Base-by-base conservation (phyloP, 53 echinoderm and acorn worm species). In the Stichopus horrens region DNA sequence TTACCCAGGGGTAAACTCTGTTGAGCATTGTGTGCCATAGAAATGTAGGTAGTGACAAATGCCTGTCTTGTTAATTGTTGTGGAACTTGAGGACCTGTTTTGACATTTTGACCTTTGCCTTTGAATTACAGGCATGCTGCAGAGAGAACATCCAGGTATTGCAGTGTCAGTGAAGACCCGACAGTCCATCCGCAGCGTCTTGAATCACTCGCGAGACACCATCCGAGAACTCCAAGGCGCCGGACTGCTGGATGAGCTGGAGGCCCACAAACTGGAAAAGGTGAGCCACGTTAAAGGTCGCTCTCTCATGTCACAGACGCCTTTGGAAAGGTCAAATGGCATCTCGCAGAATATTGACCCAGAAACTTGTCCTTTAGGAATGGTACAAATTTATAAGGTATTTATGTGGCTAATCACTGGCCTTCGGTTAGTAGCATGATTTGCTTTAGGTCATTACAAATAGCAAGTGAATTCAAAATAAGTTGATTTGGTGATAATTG, bases 151-250 rank as follows among this genome's bases (percentile, higher is more conserved):
- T 85, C 97, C 97, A 9, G 97, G 97, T 9, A 95, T 97, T 11
- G 97, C 97, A 52, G 93, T 97, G 16, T 97, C 97, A 0, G 95
- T 97, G 68, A 97, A 97, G 90, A 97, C 97, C 4, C 88, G 97
- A 8, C 97, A 97, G 75, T 90, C 97, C 1, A 97, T 97, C 53
- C 92, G 97, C 59, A 97, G 94, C 14, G 94, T 97, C 5, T 90
- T 97, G 57, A 97, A 97, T 82, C 95, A 95, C 79, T 95, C 97
- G 8, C 86, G 97, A 0, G 97, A 97, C 78, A 95, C 97, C 54
- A 95, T 97, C 89, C 83, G 85, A 23, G 97, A 97, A 88, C 94
- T 97, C 5, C 94, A 97, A 88, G 97, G 97, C 10, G 97, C 95
- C 7, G 97, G 97, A 19, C 87, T 97, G 11, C 86, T 97, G n/a